Percentiles rank a stretch among this genome's conserved stretches.
Conservation (phyloP, 2,113 vertebrate species). For the Silurus glanis region DNA sequence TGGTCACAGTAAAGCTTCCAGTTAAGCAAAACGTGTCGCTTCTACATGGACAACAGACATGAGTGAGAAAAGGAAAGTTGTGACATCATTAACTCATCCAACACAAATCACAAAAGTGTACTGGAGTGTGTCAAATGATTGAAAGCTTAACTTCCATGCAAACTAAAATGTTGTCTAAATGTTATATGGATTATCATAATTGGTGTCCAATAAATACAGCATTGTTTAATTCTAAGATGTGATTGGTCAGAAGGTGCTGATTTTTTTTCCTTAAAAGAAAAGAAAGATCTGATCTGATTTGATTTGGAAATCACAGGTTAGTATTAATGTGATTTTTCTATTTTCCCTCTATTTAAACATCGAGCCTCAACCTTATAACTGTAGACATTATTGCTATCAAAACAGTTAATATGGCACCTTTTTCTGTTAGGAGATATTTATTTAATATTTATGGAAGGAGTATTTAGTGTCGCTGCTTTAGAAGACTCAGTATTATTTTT, state of each 20-base stretch:
- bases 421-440: not conserved
- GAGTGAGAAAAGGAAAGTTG: not conserved
- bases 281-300: not conserved
- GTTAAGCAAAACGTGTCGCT: constrained; percentile 76
- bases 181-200: not conserved
- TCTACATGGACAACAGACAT: constrained; percentile 62
- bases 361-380: no score
- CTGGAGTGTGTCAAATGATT: not conserved
- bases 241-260: not conserved
- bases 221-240: not conserved
- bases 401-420: not conserved
- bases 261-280: not conserved
- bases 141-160: not conserved
- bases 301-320: not conserved
- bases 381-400: no score
- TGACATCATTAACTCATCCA: not conserved
- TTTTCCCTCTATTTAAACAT: no score
- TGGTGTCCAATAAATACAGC: not conserved
- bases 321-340: not conserved
- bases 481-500: not conserved
- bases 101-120: not conserved
- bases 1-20: constrained; percentile 70
- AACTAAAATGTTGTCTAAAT: not conserved
- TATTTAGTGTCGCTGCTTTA: not conserved
- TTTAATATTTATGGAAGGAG: not conserved